These are phyloP conservation scores for Meda fulgida DNA, from an alignment of 2,797 vertebrate species.

Conservation along the genomic window DNA sequence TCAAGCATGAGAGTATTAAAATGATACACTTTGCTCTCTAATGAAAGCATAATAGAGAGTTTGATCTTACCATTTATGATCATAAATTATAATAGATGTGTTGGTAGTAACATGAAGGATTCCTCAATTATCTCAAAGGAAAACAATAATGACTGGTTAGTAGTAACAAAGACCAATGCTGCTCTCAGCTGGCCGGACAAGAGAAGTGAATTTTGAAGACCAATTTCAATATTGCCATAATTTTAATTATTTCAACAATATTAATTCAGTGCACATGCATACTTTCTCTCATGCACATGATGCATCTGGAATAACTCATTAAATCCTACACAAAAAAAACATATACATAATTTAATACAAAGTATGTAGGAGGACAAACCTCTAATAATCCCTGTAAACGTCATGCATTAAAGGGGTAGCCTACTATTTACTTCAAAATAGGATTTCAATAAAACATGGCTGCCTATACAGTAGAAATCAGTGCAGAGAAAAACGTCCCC, in stretches of 20 bases:
- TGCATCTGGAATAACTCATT: neutral
- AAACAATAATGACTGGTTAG: neutral
- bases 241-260: neutral
- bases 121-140: neutral
- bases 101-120: constrained; percentile 3
- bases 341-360: neutral
- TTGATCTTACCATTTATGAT: neutral
- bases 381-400: neutral
- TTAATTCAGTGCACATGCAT: neutral
- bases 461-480: neutral
- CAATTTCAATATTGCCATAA: neutral
- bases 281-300: neutral
- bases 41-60: neutral
- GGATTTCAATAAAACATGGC: neutral
- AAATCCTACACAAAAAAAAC: neutral
- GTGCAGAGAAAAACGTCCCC: neutral
- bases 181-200: constrained; percentile 34
- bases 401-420: neutral
- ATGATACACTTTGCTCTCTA: neutral
- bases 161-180: constrained; percentile 42
- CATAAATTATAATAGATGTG: neutral
- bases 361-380: neutral
- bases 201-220: neutral
- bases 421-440: neutral
- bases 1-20: neutral